These are phyloP conservation scores for Odobenus rosmarus DNA, from an alignment of 2,113 vertebrate genomes.

Conservation along the genomic window DNA sequence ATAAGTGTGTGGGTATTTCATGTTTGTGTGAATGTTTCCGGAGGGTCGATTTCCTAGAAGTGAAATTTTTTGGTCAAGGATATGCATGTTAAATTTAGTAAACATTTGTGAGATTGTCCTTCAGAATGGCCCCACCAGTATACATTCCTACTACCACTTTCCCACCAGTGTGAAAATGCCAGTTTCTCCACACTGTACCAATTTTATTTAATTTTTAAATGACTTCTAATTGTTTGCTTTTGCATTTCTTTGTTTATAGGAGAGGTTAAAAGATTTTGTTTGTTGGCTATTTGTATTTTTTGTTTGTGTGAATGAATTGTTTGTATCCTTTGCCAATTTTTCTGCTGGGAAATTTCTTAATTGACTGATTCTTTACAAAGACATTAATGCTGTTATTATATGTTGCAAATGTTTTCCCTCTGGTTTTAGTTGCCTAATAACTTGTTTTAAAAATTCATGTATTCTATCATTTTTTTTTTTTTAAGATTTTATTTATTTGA, in stretches of 20 bases:
- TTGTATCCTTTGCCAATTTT: background rate
- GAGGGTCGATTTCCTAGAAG: background rate
- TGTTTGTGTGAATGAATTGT: background rate
- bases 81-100: background rate
- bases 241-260: background rate
- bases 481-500: background rate
- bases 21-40: background rate
- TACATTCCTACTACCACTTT: background rate
- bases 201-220: background rate
- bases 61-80: background rate
- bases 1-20: background rate
- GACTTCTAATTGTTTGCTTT: background rate
- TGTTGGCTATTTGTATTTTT: background rate
- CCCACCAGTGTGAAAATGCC: background rate
- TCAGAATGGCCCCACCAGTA: background rate
- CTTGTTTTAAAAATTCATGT: background rate
- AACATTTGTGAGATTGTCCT: background rate
- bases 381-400: background rate
- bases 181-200: background rate
- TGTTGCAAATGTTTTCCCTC: background rate
- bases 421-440: slow-evolving; percentile 6
- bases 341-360: background rate
- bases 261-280: background rate
- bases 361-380: background rate
- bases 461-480: background rate